Evolutionary conservation across 2,113 vertebrate genomes (phyloP), one percentile per base, ranked within the genome.

Genomic region (Conger conger): DNA sequence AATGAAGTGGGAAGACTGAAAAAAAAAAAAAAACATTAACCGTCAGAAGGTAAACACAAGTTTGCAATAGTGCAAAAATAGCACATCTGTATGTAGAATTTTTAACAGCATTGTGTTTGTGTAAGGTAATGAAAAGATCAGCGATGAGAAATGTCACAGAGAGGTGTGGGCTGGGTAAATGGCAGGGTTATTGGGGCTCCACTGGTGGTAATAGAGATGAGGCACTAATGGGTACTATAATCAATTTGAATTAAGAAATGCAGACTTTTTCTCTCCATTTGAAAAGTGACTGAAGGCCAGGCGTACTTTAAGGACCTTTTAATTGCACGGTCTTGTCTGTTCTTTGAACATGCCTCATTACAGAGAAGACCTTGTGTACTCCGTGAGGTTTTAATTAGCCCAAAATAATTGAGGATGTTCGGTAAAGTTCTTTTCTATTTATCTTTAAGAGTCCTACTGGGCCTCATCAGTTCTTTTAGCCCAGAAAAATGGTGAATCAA

Each of bases 381-480:
- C 68, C n/a, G 68, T 33, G 33, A 73, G 68, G 68, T 73, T 73
- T 73, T 73, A 73, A 73, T 73, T 73, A 73, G 68, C 68, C 27
- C 68, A 73, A 33, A 73, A 73, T 73, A 73, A 73, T 73, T 73
- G 68, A 73, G 68, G 68, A 73, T 73, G n/a, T 73, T 73, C 68
- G 13, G 68, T 33, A 73, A 73, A 73, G 68, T 73, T 73, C n/a
- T 73, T 73, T 73, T 73, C 9, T 73, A 37, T 20, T 37, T 37
- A 18, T 76, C n/a, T 38, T 78, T 18, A 78, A 38, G 76, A 37
- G 76, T 78, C 37, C 76, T 78, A 78, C 33, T 37, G 76, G 76
- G 68, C 68, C 68, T 73, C 68, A 30, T 73, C 68, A 33, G 27
- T 73, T 73, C 68, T 73, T 73, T 73, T 73, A 73, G n/a, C 23